Evolutionary conservation across 1,140 invertebrate species (phyloP).

Genomic region (Sarcophaga peregrina): DNA sequence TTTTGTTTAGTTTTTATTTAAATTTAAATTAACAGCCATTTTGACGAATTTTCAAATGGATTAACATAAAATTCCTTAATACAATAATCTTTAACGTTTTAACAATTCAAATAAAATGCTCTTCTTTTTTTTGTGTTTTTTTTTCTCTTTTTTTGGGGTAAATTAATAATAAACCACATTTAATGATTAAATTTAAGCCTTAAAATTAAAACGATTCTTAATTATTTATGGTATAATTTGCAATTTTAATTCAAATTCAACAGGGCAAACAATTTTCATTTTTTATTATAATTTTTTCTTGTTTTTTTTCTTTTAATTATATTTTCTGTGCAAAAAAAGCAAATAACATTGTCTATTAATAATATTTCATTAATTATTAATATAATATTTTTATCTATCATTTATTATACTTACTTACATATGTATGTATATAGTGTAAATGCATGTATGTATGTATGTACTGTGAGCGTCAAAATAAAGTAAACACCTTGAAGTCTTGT

Average conservation of each 20-base stretch:
- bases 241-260: conserved; percentile 33
- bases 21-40: conserved; percentile 65
- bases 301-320: neutral
- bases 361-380: neutral
- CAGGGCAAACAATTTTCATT: conserved; percentile 4
- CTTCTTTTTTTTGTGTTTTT: neutral
- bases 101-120: neutral
- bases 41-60: conserved; percentile 65
- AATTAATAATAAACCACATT: conserved; percentile 15
- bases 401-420: neutral
- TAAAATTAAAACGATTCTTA: neutral
- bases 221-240: neutral
- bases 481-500: no score
- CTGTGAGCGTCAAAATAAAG: no score
- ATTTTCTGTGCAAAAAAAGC: neutral
- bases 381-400: neutral
- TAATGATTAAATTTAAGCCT: conserved; percentile 12
- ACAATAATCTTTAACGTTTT: neutral
- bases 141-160: neutral
- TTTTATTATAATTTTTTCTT: neutral
- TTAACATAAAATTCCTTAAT: conserved; percentile 28
- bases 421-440: no score
- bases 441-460: no score
- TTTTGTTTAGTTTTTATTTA: conserved; percentile 24
- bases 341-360: conserved; percentile 1